These are phyloP conservation scores for Orycteropus afer DNA, from an alignment of 2,113 vertebrate species.

Conservation along the genomic window DNA sequence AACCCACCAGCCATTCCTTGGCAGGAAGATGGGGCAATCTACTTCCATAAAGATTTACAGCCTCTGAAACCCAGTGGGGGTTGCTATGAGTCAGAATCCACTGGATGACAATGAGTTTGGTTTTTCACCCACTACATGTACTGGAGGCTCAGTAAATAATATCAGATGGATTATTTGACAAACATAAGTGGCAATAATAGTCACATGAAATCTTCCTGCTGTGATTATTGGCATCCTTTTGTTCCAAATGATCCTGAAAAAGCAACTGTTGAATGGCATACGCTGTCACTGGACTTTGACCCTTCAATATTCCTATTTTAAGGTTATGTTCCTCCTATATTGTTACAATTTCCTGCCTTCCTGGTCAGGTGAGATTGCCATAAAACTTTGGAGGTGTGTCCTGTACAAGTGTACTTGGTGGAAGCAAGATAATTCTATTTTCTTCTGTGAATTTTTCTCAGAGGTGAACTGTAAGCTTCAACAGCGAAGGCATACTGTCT, in stretches of 20 bases:
- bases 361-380: neutral
- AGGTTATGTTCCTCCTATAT: neutral
- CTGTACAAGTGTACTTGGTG: neutral
- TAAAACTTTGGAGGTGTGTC: neutral
- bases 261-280: neutral
- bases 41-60: too few relatives aligned
- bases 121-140: neutral
- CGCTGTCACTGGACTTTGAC: neutral
- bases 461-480: neutral
- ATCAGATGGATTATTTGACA: neutral
- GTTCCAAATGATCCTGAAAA: neutral
- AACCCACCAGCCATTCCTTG: too few relatives aligned
- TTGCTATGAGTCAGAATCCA: too few relatives aligned
- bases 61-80: too few relatives aligned
- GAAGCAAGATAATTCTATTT: neutral
- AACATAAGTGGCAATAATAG: neutral
- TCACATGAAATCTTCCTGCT: neutral
- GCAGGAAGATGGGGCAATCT: too few relatives aligned
- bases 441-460: neutral
- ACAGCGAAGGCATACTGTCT: neutral
- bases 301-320: conserved; percentile 16
- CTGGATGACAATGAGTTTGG: too few relatives aligned
- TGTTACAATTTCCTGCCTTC: neutral
- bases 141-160: neutral
- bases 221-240: neutral